Percentiles rank a stretch among this genome's conserved stretches.
Conservation (phyloP, 2,113 vertebrate species). For the Nothobranchius furzeri region DNA sequence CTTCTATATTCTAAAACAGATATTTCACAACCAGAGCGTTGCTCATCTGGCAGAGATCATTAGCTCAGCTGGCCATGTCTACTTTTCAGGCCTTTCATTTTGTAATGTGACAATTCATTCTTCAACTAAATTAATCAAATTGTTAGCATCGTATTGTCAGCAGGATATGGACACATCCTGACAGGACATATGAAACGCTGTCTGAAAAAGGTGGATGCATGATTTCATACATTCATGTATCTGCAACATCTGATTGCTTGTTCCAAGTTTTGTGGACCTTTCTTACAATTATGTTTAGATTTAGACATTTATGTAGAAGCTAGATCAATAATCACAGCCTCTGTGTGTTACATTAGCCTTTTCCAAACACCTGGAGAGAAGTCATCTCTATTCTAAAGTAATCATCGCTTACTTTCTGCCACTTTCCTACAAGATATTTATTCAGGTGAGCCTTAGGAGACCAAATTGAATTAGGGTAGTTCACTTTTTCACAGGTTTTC, state of each 20-base stretch:
- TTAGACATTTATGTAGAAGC: not conserved
- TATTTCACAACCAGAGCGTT: too few species aligned
- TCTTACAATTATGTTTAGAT: not conserved
- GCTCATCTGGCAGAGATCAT: too few species aligned
- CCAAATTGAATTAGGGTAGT: constrained; percentile 4
- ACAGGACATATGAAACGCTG: too few species aligned
- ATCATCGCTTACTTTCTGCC: not conserved
- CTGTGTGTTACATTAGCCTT: not conserved
- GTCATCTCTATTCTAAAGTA: not conserved
- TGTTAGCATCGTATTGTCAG: too few species aligned
- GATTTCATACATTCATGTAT: not conserved
- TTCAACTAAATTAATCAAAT: too few species aligned
- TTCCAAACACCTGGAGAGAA: constrained; percentile 11
- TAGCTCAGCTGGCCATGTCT: too few species aligned
- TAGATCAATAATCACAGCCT: not conserved
- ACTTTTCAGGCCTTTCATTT: too few species aligned
- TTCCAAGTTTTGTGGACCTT: not conserved
- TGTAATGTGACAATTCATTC: too few species aligned
- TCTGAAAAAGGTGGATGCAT: too few species aligned
- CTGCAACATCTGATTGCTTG: not conserved
- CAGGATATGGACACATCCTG: too few species aligned
- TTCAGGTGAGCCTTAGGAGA: not conserved
- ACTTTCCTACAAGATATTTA: not conserved
- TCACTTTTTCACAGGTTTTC: not conserved
- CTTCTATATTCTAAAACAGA: too few species aligned